Evolutionary conservation across 2,113 vertebrate genomes (phyloP), one percentile per base, ranked within the genome.

Genomic region (Solea solea): DNA sequence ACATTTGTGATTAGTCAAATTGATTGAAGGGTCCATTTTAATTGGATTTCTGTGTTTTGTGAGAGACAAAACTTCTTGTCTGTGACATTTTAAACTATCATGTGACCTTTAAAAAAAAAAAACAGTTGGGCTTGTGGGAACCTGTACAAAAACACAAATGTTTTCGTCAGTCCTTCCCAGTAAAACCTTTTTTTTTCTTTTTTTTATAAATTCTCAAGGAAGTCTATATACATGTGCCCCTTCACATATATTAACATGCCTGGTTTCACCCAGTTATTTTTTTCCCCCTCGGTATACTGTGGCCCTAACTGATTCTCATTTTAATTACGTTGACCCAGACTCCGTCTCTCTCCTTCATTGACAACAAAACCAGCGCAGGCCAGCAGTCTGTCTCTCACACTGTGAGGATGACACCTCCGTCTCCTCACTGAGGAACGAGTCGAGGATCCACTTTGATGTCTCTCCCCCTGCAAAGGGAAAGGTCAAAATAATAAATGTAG

Each of bases 401-500:
- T 90, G 89, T 76, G 88, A 79, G 83, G 74, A 80, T 83, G 84
- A 80, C 86, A 89, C 89, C 83, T 78, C 90, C 76, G 80, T 85
- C 84, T 89, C 71, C 71, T 74, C 61, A 88, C 83, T 89, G 84
- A 85, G 74, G 61, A 86, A 70, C 76, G 41, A 75, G 80, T 70
- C 51, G 64, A 82, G 78, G 64, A 72, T 74, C 74, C 64, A 79
- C 91, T 92, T 94, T 93, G 91, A 94, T 89, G 91, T 91, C 73
- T 77, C 71, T 81, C 87, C 87, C 88, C 78, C 90, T 74, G 85
- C 88, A 85, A 92, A 92, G 87, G 85, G 81, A 93, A 93, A 94
- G 93, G 93, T 94, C 92, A 94, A 94, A 94, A 93, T 93, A 95
- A 94, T 93, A 94, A 94, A 94, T 92, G 93, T 94, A 93, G 88